These are phyloP conservation scores for Microcebus murinus DNA, from an alignment of 2,113 vertebrate species.

Conservation along the genomic window DNA sequence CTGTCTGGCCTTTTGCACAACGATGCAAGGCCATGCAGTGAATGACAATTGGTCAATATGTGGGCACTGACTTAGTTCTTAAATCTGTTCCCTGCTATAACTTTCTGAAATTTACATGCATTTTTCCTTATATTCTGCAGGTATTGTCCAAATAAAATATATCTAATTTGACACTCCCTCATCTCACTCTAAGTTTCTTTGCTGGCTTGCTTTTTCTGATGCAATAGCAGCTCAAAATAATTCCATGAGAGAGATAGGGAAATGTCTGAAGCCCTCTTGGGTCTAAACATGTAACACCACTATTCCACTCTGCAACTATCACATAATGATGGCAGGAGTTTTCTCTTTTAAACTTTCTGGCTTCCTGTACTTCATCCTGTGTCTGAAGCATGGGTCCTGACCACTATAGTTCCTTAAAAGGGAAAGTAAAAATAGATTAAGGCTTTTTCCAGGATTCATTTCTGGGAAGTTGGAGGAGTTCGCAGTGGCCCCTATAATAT, in stretches of 20 bases:
- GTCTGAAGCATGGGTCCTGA: neutral
- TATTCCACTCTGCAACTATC: neutral
- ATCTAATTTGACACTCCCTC: neutral
- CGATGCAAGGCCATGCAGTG: fast-evolving
- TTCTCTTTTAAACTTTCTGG: neutral
- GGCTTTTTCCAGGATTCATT: neutral
- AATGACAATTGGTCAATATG: neutral
- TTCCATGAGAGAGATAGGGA: neutral
- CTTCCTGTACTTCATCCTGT: too few species aligned
- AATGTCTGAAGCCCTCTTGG: neutral
- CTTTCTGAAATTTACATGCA: neutral
- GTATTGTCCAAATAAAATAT: neutral
- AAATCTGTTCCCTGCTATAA: neutral
- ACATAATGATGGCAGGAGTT: neutral
- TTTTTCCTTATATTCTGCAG: neutral
- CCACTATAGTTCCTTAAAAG: neutral
- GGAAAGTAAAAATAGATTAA: neutral
- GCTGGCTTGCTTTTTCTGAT: neutral
- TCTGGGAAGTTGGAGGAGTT: neutral
- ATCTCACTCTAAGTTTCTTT: neutral
- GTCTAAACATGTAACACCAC: neutral
- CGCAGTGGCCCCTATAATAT: fast-evolving
- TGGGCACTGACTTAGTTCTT: neutral
- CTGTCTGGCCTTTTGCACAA: neutral
- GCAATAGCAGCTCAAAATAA: neutral